Conservation (phyloP, 2,113 vertebrate genomes). For the Pluvialis apricaria region DNA sequence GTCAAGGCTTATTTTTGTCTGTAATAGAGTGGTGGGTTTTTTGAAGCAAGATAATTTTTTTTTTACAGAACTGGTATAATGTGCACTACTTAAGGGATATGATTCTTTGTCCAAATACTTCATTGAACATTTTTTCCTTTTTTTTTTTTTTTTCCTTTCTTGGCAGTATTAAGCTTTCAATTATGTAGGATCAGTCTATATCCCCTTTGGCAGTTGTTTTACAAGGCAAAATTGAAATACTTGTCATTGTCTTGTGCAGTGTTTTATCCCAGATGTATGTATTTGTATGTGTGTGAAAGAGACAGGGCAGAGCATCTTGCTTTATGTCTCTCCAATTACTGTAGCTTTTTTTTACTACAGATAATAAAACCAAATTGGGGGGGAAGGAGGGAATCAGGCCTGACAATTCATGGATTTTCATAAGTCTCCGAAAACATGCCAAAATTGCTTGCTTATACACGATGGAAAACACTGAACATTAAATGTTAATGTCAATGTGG, state of each 20-base stretch:
- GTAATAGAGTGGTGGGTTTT: neutral
- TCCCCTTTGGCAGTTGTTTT: neutral
- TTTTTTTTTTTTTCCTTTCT: neutral
- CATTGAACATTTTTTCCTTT: neutral
- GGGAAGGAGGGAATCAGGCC: neutral
- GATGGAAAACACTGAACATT: neutral
- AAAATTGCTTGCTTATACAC: neutral
- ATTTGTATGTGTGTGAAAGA: neutral
- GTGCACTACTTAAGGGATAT: neutral
- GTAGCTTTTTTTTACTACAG: neutral
- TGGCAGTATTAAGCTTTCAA: neutral
- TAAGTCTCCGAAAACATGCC: neutral
- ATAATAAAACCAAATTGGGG: neutral
- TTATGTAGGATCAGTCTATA: neutral
- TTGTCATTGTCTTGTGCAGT: neutral
- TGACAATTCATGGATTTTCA: neutral
- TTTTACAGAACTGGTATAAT: neutral
- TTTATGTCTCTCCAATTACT: neutral
- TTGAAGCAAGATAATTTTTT: neutral
- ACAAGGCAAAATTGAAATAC: neutral
- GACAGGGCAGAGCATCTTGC: neutral
- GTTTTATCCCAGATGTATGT: neutral
- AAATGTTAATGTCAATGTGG: neutral
- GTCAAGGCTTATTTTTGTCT: neutral
- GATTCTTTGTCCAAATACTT: neutral